Evolutionary conservation across 2,797 vertebrate species (phyloP).

Genomic region (Myotis daubentonii): DNA sequence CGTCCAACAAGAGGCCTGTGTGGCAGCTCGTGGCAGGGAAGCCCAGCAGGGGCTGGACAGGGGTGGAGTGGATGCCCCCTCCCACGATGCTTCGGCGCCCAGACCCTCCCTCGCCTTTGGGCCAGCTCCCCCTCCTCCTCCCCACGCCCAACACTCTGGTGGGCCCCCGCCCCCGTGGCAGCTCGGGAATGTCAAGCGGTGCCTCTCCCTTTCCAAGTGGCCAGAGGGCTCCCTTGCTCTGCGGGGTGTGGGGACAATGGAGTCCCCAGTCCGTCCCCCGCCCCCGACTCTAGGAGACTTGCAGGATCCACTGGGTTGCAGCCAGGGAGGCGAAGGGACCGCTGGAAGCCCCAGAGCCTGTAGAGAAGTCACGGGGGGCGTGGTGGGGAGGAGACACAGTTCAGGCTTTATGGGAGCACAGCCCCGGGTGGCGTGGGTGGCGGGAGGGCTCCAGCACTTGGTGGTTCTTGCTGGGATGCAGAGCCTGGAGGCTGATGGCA

Average conservation of each 20-base stretch:
- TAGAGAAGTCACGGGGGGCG: not conserved
- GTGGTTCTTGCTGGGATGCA: not conserved
- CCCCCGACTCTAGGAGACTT: not conserved
- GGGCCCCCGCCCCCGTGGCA: constrained; percentile 8
- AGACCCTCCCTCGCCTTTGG: not conserved
- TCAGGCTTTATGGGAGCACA: not conserved
- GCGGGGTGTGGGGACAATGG: not conserved
- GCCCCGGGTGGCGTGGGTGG: not conserved
- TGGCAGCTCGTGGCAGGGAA: not conserved
- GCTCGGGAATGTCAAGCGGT: constrained; percentile 68
- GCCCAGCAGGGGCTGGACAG: not conserved
- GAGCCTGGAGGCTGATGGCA: not conserved
- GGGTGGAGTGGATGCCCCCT: not conserved
- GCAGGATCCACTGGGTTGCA: not conserved
- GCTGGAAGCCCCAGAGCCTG: not conserved
- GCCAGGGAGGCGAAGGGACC: not conserved
- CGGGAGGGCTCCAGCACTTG: rapidly evolving
- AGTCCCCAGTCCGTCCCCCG: not conserved
- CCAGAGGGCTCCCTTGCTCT: not conserved
- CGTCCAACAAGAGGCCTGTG: not conserved
- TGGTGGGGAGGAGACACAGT: not conserved
- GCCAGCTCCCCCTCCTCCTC: not conserved
- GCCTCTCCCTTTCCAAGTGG: constrained; percentile 63
- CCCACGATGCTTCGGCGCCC: not conserved
- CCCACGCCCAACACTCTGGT: constrained; percentile 21